A percentile compares a stretch with the other conserved stretches of the same genome.
phyloP scores from a whole-genome alignment of 2,113 vertebrate genomes.

The Pomatorhinus ruficollis region DNA sequence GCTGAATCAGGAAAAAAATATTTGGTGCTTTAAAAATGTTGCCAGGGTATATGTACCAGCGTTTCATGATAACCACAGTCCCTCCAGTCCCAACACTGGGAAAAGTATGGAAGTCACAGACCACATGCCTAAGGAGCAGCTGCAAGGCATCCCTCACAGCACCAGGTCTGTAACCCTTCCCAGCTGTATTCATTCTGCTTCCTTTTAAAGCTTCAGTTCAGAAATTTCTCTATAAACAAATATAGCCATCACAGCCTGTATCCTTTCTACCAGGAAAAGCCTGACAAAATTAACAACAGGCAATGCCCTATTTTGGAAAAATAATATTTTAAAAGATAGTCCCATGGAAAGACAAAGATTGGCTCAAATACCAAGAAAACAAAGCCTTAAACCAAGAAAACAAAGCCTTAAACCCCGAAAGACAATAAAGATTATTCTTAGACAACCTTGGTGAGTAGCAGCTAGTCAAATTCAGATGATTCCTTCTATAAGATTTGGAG shows the following conservation, averaged over 20 bases:
- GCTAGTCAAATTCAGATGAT: constrained; percentile 32
- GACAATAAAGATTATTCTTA: constrained; percentile 29
- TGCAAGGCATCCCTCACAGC: neutral
- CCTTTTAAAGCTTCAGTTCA: constrained; percentile 1
- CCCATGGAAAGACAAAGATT: neutral
- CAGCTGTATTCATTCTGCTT: neutral
- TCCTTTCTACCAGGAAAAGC: neutral
- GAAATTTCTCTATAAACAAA: neutral
- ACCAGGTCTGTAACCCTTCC: neutral
- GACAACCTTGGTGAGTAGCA: neutral
- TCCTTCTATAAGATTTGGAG: neutral
- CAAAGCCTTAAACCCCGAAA: neutral
- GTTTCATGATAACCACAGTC: neutral
- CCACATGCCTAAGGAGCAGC: neutral
- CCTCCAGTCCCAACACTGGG: neutral
- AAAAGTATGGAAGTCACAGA: neutral
- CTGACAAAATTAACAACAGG: neutral
- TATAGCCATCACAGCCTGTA: neutral
- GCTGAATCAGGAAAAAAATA: neutral
- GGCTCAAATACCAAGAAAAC: neutral
- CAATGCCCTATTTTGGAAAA: neutral
- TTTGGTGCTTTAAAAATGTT: neutral
- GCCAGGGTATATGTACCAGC: neutral
- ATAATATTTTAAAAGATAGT: neutral
- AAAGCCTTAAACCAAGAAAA: neutral